These are phyloP conservation scores for Acronicta aceris DNA, from an alignment of 2,888 invertebrate genomes.

Conservation along the genomic window DNA sequence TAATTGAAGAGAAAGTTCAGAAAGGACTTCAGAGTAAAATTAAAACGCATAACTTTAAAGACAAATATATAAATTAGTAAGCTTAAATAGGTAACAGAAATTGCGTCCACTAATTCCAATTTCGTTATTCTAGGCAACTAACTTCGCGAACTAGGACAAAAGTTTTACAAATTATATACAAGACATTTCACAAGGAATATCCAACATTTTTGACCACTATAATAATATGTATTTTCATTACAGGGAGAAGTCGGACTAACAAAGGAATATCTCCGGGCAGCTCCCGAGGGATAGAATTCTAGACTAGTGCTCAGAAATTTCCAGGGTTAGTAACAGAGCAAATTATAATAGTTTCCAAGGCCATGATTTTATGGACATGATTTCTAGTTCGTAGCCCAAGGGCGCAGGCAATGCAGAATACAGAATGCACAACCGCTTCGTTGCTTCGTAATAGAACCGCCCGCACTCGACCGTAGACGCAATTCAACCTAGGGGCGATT, in stretches of 20 bases:
- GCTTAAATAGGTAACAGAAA: too few species aligned
- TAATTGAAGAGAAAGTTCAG: conserved; percentile 7
- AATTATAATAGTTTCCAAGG: conserved; percentile 50
- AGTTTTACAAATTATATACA: background rate
- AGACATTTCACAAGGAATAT: conserved; percentile 18
- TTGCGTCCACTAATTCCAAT: too few species aligned
- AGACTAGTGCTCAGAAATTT: conserved; percentile 22
- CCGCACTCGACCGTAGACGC: conserved; percentile 45
- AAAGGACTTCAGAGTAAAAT: conserved; percentile 4
- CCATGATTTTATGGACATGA: conserved; percentile 40
- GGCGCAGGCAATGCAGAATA: conserved; percentile 44
- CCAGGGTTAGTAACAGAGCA: conserved; percentile 31
- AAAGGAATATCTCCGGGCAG: conserved; percentile 35
- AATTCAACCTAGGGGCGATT: conserved; percentile 44
- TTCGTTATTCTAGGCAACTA: too few species aligned
- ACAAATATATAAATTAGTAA: conserved; percentile 2
- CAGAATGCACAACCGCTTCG: conserved; percentile 49
- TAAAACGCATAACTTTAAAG: background rate
- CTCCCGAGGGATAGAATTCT: conserved; percentile 34
- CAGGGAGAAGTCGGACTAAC: conserved; percentile 28
- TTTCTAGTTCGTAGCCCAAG: conserved; percentile 48
- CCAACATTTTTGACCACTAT: conserved; percentile 27
- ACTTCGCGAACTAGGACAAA: too few species aligned
- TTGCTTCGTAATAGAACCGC: conserved; percentile 40
- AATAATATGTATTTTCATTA: conserved; percentile 26